Conservation (phyloP, 1,140 invertebrate species). For the Aplysia californica region DNA sequence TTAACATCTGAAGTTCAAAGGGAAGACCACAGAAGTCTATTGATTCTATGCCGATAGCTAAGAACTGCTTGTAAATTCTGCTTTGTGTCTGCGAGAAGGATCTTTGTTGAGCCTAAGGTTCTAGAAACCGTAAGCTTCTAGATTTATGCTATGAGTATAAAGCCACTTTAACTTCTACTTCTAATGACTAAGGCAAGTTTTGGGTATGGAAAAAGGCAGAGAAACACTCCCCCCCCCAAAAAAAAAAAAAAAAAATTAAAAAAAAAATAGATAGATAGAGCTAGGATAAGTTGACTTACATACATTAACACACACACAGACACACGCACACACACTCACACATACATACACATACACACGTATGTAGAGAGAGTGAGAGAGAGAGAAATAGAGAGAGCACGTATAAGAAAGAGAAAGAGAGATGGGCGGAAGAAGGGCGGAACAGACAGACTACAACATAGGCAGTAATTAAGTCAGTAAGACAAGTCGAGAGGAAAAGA, state of each 20-base stretch:
- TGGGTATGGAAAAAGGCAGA: not conserved
- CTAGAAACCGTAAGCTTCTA: too few relatives aligned
- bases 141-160: too few relatives aligned
- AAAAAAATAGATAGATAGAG: not conserved
- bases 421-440: not conserved
- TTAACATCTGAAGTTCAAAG: too few relatives aligned
- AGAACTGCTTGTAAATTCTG: too few relatives aligned
- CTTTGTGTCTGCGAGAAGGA: too few relatives aligned
- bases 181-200: too few relatives aligned
- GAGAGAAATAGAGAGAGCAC: constrained; percentile 8
- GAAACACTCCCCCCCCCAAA: not conserved
- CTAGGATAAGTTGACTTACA: not conserved
- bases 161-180: too few relatives aligned
- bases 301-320: too few relatives aligned
- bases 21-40: too few relatives aligned
- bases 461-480: not conserved
- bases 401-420: constrained; percentile 5
- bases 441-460: not conserved
- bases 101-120: too few relatives aligned
- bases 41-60: too few relatives aligned
- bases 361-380: constrained; percentile 11
- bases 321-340: not conserved
- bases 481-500: too few relatives aligned
- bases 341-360: constrained; percentile 13
- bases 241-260: not conserved